These are phyloP conservation scores for Eupsittula cactorum DNA, from an alignment of 2,113 vertebrate species.

Conservation along the genomic window DNA sequence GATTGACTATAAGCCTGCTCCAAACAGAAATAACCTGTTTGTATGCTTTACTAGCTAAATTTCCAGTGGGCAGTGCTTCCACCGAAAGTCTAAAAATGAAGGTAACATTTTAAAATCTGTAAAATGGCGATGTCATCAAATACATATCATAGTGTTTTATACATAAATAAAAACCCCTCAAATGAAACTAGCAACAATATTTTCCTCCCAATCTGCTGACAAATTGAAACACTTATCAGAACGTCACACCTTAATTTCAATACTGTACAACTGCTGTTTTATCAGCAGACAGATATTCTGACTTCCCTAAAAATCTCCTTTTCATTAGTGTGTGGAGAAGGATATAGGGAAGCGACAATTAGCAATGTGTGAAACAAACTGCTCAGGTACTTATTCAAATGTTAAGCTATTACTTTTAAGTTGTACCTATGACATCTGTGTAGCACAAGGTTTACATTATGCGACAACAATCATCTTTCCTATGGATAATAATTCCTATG, in stretches of 20 bases:
- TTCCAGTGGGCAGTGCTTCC: not conserved
- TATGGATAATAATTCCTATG: not conserved
- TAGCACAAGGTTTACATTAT: not conserved
- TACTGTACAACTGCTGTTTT: not conserved
- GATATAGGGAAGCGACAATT: not conserved
- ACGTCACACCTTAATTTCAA: not conserved
- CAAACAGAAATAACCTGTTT: not conserved
- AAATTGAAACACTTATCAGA: not conserved
- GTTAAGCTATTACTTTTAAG: not conserved
- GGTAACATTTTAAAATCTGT: not conserved
- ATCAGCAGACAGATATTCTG: not conserved
- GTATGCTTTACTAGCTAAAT: not conserved
- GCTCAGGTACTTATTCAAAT: not conserved
- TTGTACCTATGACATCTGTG: not conserved
- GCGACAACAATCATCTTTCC: not conserved
- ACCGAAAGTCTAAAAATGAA: not conserved
- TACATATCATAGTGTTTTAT: not conserved
- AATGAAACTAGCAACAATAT: not conserved
- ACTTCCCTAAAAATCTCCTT: not conserved
- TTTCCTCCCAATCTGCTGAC: not conserved
- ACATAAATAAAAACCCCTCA: not conserved
- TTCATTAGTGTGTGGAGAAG: not conserved
- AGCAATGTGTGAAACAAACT: not conserved
- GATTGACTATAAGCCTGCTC: not conserved
- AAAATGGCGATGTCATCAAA: not conserved